Base-by-base conservation (phyloP, 2,888 invertebrate genomes). In the Lamproptera curius region DNA sequence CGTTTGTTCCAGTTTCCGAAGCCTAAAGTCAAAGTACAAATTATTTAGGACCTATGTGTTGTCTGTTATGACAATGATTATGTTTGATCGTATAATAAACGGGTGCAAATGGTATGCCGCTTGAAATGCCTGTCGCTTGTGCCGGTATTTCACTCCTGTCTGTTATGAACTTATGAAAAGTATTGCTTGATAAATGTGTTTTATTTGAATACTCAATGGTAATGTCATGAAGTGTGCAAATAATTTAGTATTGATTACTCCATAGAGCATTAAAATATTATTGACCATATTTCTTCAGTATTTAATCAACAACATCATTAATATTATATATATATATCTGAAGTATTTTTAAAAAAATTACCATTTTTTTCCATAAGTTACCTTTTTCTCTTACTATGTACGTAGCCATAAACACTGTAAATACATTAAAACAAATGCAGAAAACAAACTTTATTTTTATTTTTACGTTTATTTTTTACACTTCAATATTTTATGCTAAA, bases 1-100 rank as follows among this genome's bases (percentile, higher is more conserved):
- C 59, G 61, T 66, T 62, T 71, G 76, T 65, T 75, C 76, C 63
- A 81, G 77, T 81, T 78, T 69, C 65, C 59, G 69, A 68, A 65
- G 69, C 67, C 70, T 77, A 79, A 79, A 83, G 73, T 79, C 74
- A 69, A 76, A 76, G 74, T 75, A 81, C 79, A 78, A 80, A 78
- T 77, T 80, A 77, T 80, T 78, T 78, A 79, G 78, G 76, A 70
- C 75, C 65, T 64, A 70, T 73, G 65, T 74, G 75, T 72, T 74
- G 73, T 67, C 58, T 63, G 57, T 57, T 50, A 54, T 55, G 52
- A 64, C 64, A 64, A 69, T 76, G 72, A 73, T 74, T 75, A 70
- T 69, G 71, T 74, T 72, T 65, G 71, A 67, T 70, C 67, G 58
- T 61, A 67, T 64, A 70, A 68, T 67, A 63, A 61, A 57, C 58